Evolutionary conservation across 2,797 vertebrate genomes (phyloP).

Genomic region (Potorous gilbertii): DNA sequence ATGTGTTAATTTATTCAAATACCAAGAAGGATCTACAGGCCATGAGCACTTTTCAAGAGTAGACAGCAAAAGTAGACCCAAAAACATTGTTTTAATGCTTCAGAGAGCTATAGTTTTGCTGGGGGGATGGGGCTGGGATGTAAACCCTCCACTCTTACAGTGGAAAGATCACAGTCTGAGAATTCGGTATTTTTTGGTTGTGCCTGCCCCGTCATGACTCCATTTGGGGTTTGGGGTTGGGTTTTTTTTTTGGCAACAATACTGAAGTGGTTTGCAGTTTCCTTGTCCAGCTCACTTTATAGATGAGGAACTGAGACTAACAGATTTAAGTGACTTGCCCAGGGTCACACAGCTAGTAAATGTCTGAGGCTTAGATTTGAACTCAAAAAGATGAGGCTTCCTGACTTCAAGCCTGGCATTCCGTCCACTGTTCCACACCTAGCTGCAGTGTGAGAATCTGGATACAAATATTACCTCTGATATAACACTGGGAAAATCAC

Average conservation of each 20-base stretch:
- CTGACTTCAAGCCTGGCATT: neutral
- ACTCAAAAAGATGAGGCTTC: neutral
- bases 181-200: neutral
- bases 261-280: neutral
- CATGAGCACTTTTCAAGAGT: neutral
- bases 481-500: neutral
- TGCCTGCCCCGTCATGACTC: neutral
- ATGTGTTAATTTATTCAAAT: neutral
- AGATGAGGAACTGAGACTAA: neutral
- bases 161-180: neutral
- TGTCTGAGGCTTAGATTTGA: neutral
- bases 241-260: neutral
- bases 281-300: neutral
- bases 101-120: neutral
- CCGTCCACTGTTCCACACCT: neutral
- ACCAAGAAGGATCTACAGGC: neutral
- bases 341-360: neutral
- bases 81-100: neutral
- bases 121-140: rapidly evolving
- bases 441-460: neutral
- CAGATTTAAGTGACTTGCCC: neutral
- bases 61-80: neutral
- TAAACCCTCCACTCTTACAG: neutral
- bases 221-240: neutral
- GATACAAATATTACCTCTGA: neutral